A percentile compares a stretch with the other conserved stretches of the same genome.
phyloP scores from a whole-genome alignment of 2,113 vertebrate species.

The Sebastes schlegelii region DNA sequence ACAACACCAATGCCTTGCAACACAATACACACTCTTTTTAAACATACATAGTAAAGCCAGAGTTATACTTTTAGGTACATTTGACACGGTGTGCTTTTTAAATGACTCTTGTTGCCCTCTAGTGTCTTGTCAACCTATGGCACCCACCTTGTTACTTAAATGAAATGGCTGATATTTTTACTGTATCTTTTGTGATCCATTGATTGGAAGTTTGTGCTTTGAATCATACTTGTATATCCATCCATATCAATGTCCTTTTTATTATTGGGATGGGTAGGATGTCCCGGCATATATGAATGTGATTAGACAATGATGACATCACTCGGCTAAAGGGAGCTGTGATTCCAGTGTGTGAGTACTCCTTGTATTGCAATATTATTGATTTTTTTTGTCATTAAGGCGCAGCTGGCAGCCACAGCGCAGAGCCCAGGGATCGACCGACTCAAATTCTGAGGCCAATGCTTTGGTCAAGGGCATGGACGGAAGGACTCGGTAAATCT shows the following conservation, averaged over 20 bases:
- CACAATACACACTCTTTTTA: neutral
- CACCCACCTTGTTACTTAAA: neutral
- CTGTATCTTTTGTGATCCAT: neutral
- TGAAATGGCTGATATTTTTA: neutral
- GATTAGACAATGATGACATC: neutral
- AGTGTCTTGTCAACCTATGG: neutral
- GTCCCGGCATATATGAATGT: neutral
- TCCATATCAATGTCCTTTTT: neutral
- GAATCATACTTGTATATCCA: neutral
- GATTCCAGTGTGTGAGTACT: neutral
- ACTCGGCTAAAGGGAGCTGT: neutral
- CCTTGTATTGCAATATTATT: neutral
- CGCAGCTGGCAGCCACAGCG: neutral
- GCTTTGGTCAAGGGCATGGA: neutral
- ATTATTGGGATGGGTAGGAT: too few species aligned
- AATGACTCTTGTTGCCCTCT: neutral
- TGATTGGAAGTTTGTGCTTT: neutral
- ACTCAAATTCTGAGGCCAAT: neutral
- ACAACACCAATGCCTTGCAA: neutral
- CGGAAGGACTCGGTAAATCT: neutral
- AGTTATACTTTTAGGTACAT: neutral
- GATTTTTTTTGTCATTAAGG: neutral
- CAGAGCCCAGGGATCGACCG: neutral
- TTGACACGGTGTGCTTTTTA: neutral
- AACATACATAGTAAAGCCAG: neutral